Evolutionary conservation across 1,140 invertebrate species (phyloP), one percentile per base, ranked within the genome.

Genomic region (Gryllus bimaculatus): DNA sequence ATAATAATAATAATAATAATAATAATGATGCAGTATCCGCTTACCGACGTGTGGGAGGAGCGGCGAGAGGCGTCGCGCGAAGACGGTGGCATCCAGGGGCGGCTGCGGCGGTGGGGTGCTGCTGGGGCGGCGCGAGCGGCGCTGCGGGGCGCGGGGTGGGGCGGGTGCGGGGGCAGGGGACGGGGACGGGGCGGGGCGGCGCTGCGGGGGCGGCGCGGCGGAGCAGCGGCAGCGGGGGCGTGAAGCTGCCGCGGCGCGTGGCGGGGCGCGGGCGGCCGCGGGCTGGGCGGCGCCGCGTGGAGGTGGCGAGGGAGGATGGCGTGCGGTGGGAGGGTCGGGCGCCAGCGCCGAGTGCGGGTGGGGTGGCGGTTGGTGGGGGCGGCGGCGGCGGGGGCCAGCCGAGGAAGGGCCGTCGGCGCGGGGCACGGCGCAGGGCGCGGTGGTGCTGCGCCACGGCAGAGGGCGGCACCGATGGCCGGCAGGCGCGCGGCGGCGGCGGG

Each of bases 361-460:
- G 15, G 7, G 47, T 8, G 2, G 26, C 8, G 13, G n/a, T 18
- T 7, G n/a, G 21, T 39, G 74, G 47, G 7, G 74, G 21, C 8
- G 47, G 47, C 76, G 47, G 48, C 15, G 7, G 21, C 39, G 21
- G 26, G 18, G 75, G 39, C 39, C 47, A 47, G 75, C 47, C 26
- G 76, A 8, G 39, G 76, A 77, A 54, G 76, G 76, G 39, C 12
- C 12, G 21, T n/a, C 10, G 47, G 48, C 15, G 8, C n/a, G n/a
- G 8, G 76, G 76, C 8, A 48, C 47, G 18, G 76, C 76, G 47
- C 76, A 77, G 8, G 76, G 76, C 12, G 47, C 48, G 48, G 47
- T 77, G 76, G 48, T 77, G 76, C 48, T 77, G 76, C n/a, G 48
- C 48, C 76, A 47, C 49, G 13, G 76, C 47, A 0, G 76, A 77